Conservation (phyloP, 1,140 invertebrate species). For the Lepidurus couesii region DNA sequence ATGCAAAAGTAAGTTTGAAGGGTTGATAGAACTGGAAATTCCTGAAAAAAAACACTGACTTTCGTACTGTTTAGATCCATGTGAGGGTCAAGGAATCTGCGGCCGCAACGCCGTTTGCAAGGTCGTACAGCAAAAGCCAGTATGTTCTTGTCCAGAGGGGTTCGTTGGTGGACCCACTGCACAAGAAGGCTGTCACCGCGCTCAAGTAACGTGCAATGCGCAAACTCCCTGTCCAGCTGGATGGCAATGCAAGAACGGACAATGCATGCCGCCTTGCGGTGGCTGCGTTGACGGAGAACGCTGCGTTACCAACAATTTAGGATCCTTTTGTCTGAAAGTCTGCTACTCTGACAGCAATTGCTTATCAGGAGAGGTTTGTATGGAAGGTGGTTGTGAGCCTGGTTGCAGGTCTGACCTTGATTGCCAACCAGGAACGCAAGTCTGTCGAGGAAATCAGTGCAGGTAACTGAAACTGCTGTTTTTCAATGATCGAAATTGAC, state of each 20-base stretch:
- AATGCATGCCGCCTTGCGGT: conserved; percentile 67
- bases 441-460: conserved; percentile 74
- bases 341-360: conserved; percentile 86
- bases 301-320: conserved; percentile 51
- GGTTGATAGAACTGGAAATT: neutral
- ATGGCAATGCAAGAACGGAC: conserved; percentile 64
- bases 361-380: conserved; percentile 77
- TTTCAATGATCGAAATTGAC: neutral
- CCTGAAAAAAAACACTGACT: neutral
- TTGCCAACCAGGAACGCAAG: conserved; percentile 63
- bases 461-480: conserved; percentile 43
- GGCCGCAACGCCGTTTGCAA: conserved; percentile 77
- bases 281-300: conserved; percentile 69
- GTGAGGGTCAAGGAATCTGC: conserved; percentile 64
- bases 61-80: conserved; percentile 57
- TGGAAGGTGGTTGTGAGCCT: conserved; percentile 69
- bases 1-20: conserved; percentile 53
- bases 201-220: conserved; percentile 59
- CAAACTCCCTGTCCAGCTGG: conserved; percentile 59
- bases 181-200: conserved; percentile 76
- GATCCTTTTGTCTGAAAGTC: conserved; percentile 71
- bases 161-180: conserved; percentile 83
- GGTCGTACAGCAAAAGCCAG: conserved; percentile 57
- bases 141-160: conserved; percentile 70
- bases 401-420: conserved; percentile 76